These are phyloP conservation scores for Fopius arisanus DNA, from an alignment of 1,140 invertebrate genomes.

Conservation along the genomic window DNA sequence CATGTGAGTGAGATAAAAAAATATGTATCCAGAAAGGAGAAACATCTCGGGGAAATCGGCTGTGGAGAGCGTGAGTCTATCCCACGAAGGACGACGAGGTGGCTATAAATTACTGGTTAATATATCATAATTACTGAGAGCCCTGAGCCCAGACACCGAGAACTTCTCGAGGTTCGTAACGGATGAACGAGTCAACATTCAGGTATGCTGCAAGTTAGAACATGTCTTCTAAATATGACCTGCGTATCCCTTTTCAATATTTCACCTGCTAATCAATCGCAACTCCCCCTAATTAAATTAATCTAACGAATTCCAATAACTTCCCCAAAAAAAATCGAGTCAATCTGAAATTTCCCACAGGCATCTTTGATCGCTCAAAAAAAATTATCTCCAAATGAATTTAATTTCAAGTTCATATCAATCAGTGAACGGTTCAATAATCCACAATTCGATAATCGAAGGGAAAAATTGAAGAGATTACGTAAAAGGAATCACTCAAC, in stretches of 20 bases:
- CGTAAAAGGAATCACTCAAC: background rate
- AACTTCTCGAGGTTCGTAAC: background rate
- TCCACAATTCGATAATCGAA: too few relatives aligned
- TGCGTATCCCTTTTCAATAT: background rate
- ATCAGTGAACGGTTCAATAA: too few relatives aligned
- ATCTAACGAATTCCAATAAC: too few relatives aligned
- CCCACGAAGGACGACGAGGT: slow-evolving; percentile 45
- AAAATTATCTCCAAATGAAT: too few relatives aligned
- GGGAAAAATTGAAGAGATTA: too few relatives aligned
- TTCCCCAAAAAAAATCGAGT: too few relatives aligned
- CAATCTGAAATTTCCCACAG: too few relatives aligned
- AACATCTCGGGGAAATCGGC: slow-evolving; percentile 1
- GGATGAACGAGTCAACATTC: background rate
- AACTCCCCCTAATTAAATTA: too few relatives aligned
- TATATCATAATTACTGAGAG: slow-evolving; percentile 54
- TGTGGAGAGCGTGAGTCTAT: slow-evolving; percentile 34
- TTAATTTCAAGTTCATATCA: too few relatives aligned
- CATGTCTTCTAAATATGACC: background rate
- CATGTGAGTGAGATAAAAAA: background rate
- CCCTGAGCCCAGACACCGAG: background rate
- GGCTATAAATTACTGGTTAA: slow-evolving; percentile 56
- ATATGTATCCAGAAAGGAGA: background rate
- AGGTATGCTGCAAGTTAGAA: background rate
- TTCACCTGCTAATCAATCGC: background rate
- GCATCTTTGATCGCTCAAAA: too few relatives aligned